Percentiles rank a stretch among this genome's conserved stretches.
phyloP scores from a whole-genome alignment of 1,140 invertebrate genomes.

The Panonychus citri region DNA sequence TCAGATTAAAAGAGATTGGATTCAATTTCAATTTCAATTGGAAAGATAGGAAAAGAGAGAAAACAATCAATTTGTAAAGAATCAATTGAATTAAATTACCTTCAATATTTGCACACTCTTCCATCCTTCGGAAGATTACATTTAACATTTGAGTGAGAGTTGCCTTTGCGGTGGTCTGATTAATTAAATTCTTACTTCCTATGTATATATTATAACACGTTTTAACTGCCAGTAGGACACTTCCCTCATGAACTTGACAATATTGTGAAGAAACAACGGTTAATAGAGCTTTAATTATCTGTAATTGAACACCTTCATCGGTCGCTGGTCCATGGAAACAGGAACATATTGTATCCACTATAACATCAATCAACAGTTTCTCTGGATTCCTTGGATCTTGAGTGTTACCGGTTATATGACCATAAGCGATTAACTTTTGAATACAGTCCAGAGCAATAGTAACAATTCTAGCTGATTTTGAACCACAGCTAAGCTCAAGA shows the following conservation, averaged over 20 bases:
- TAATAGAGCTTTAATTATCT: constrained; percentile 90
- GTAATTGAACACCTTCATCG: constrained; percentile 91
- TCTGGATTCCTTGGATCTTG: constrained; percentile 52
- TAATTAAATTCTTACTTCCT: constrained; percentile 87
- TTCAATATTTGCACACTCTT: constrained; percentile 23
- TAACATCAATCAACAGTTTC: constrained; percentile 77
- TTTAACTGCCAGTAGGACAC: constrained; percentile 73
- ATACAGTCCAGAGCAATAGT: constrained; percentile 87
- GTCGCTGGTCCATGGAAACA: constrained; percentile 93
- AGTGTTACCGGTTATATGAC: constrained; percentile 82
- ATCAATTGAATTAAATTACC: constrained; percentile 8
- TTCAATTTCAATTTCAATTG: too few species aligned
- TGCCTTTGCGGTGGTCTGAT: constrained; percentile 92
- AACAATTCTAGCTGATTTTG: constrained; percentile 78
- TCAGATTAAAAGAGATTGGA: too few species aligned
- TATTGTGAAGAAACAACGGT: constrained; percentile 93
- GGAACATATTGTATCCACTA: constrained; percentile 89
- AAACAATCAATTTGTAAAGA: too few species aligned
- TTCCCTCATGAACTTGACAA: constrained; percentile 93
- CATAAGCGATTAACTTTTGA: constrained; percentile 95
- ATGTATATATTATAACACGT: constrained; percentile 95
- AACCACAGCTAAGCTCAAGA: constrained; percentile 93
- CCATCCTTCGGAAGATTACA: constrained; percentile 90
- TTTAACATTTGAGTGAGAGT: constrained; percentile 97
- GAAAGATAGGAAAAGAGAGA: too few species aligned